phyloP scores from a whole-genome alignment of 2,797 vertebrate genomes.

The Scarus forsteni region DNA sequence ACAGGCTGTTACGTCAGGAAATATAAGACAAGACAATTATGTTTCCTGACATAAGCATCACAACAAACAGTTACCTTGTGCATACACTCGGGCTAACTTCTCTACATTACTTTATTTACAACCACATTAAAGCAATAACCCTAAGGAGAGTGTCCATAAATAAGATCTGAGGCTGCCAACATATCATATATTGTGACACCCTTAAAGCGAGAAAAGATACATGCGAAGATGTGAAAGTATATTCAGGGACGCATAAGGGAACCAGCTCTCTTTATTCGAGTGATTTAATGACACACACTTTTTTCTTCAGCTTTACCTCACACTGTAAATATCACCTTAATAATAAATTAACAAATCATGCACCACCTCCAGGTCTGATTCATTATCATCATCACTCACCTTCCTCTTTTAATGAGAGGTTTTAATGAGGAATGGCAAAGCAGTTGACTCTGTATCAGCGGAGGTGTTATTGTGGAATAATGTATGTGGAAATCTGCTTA shows the following conservation, averaged over 20 bases:
- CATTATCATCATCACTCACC: slow-evolving; percentile 12
- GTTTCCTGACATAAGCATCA: too few relatives aligned
- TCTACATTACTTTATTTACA: too few relatives aligned
- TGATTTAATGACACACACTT: slow-evolving; percentile 9
- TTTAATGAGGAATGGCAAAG: slow-evolving; percentile 13
- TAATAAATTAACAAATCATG: slow-evolving; percentile 15
- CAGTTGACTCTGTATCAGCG: slow-evolving; percentile 4
- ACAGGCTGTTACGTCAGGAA: too few relatives aligned
- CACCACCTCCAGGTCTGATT: slow-evolving; percentile 4
- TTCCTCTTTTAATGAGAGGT: not conserved
- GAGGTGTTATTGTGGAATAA: not conserved
- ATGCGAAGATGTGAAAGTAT: not conserved
- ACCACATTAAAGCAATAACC: too few relatives aligned
- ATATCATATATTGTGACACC: too few relatives aligned
- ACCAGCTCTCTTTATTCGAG: not conserved
- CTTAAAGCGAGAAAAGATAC: too few relatives aligned
- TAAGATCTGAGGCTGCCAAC: too few relatives aligned
- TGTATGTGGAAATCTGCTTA: not conserved
- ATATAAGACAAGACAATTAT: too few relatives aligned
- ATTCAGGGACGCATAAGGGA: slow-evolving; percentile 7
- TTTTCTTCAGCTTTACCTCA: not conserved
- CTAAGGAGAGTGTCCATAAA: too few relatives aligned
- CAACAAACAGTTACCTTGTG: too few relatives aligned
- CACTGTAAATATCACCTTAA: slow-evolving; percentile 13
- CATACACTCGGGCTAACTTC: too few relatives aligned